Evolutionary conservation across 2,888 invertebrate genomes (phyloP), one percentile per base, ranked within the genome.

Genomic region (Notodonta ziczac): DNA sequence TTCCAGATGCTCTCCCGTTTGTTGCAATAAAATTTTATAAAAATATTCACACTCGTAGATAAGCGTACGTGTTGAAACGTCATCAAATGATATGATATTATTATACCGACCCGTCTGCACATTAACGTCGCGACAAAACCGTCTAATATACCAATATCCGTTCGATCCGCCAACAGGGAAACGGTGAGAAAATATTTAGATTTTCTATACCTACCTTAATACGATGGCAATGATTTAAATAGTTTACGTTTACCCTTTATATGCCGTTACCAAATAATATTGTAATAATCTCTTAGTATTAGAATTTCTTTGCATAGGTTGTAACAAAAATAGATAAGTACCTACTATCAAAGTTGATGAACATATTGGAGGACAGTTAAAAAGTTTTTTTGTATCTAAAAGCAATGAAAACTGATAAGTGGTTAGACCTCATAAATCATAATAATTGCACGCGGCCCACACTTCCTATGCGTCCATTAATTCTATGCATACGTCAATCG

Each of bases 71-170:
- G 61, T 44, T 50, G 59, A 42, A 44, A 59, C 39, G 55, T 55
- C 57, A 52, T 55, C 60, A 64, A 66, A 62, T 63, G 58, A 68
- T 63, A 66, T 62, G 60, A 67, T 53, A 55, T 65, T 75, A 78
- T 75, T 73, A 76, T 63, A 67, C 54, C 62, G 66, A 67, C 69
- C 70, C 60, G 58, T 67, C 51, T 56, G 56, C 66, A 69, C 70
- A 2, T 67, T 75, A 69, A 54, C 60, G 48, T 65, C 60, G 64
- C 67, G 76, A 78, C 82, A 84, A 82, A 83, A 80, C 72, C 70
- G 59, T 66, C 64, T 78, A 81, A 82, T 78, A 78, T 70, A 72
- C 72, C 78, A 80, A 85, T 86, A 83, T 84, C 82, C 81, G 73
- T 69, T 77, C 76, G 70, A 78, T 82, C 80, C 70, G 58, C 63